phyloP scores from a whole-genome alignment of 2,113 vertebrate genomes.

The Coregonus clupeaformis region DNA sequence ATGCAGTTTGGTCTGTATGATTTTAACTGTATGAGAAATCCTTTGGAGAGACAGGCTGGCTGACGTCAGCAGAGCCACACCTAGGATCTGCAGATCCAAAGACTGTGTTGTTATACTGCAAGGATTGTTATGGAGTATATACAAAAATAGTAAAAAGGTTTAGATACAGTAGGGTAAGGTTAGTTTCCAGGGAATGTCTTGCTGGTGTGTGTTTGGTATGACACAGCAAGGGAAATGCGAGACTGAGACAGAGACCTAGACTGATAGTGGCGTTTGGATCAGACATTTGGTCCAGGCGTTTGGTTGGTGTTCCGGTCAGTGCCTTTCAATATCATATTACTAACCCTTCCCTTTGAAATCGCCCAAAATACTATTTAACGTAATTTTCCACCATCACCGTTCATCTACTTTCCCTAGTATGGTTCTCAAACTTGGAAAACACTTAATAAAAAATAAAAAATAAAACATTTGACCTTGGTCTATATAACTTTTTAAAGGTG shows the following conservation, averaged over 20 bases:
- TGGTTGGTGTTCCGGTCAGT: conserved; percentile 40
- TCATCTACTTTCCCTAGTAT: no score
- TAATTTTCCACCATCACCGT: no score
- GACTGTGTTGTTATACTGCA: not conserved
- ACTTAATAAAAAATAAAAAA: no score
- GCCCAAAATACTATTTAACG: no score
- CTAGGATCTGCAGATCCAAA: not conserved
- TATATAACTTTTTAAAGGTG: no score
- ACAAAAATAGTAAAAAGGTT: not conserved
- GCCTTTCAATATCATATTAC: conserved; percentile 53
- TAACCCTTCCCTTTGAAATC: conserved; percentile 26
- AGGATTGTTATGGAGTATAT: not conserved
- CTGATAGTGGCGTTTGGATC: conserved; percentile 15
- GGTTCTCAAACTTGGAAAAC: no score
- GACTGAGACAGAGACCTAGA: conserved; percentile 4
- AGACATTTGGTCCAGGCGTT: no score
- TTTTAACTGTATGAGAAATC: no score
- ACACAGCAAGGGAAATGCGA: not conserved
- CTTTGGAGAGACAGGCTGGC: not conserved
- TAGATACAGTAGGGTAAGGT: not conserved
- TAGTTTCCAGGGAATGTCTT: no score
- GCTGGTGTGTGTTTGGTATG: no score
- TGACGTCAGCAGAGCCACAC: not conserved
- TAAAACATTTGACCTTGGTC: no score
- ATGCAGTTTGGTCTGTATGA: not conserved